These are phyloP conservation scores for Carposina sasakii DNA, from an alignment of 1,140 invertebrate genomes.

Conservation along the genomic window DNA sequence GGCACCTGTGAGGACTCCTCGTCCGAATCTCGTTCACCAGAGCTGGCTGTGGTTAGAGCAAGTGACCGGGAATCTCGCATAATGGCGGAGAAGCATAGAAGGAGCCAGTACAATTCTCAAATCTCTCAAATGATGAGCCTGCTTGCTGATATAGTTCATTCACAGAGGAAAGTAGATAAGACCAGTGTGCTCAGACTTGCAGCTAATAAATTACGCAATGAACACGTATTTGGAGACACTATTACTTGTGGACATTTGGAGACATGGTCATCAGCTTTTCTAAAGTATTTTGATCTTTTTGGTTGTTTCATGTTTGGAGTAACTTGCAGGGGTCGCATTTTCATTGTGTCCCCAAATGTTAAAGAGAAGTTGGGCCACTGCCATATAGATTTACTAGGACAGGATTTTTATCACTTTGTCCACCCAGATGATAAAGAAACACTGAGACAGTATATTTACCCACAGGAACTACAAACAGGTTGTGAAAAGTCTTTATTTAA, in stretches of 20 bases:
- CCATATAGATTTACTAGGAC: slow-evolving; percentile 89
- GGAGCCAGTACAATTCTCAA: slow-evolving; percentile 91
- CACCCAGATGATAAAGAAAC: slow-evolving; percentile 85
- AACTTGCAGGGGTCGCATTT: slow-evolving; percentile 86
- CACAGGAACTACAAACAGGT: slow-evolving; percentile 63
- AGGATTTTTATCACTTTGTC: slow-evolving; percentile 87
- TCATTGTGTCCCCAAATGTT: slow-evolving; percentile 89
- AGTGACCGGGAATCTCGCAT: slow-evolving; percentile 85
- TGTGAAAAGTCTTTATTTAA: slow-evolving; percentile 50
- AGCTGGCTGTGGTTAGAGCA: slow-evolving; percentile 42
- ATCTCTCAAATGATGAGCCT: slow-evolving; percentile 87
- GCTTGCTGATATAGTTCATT: slow-evolving; percentile 87
- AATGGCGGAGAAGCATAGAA: slow-evolving; percentile 89
- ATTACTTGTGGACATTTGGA: slow-evolving; percentile 61
- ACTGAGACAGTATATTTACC: slow-evolving; percentile 81
- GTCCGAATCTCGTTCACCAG: slow-evolving; percentile 55
- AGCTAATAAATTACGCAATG: slow-evolving; percentile 81
- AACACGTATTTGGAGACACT: slow-evolving; percentile 73
- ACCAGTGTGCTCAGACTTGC: slow-evolving; percentile 90
- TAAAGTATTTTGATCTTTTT: slow-evolving; percentile 73
- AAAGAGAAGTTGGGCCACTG: slow-evolving; percentile 89
- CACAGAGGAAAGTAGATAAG: slow-evolving; percentile 90
- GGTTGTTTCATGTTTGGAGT: slow-evolving; percentile 87
- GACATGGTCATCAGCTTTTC: slow-evolving; percentile 60
- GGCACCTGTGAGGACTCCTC: slow-evolving; percentile 50